Percentiles rank a stretch among this genome's conserved stretches.
These are phyloP conservation scores for Eueremaeus valkanovi DNA, from an alignment of 2,888 invertebrate genomes.

Conservation along the genomic window DNA sequence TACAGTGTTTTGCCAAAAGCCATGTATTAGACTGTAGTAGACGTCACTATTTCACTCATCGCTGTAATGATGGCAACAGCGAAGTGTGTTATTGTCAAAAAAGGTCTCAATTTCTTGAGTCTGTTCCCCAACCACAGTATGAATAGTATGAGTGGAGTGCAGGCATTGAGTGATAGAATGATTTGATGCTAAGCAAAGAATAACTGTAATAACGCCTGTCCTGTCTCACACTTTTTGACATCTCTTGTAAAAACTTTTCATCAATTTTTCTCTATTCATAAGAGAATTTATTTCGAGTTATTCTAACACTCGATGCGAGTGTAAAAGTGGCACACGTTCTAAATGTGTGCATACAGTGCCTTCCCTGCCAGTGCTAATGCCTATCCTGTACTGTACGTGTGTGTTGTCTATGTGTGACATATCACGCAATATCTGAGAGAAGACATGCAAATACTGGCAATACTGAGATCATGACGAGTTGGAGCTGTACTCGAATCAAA, in stretches of 20 bases:
- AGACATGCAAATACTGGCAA: constrained; percentile 7
- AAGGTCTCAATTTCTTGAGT: constrained; percentile 30
- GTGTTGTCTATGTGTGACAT: constrained; percentile 7
- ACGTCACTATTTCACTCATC: constrained; percentile 9
- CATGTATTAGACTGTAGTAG: constrained; percentile 19
- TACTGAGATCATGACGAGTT: neutral
- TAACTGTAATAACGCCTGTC: constrained; percentile 31
- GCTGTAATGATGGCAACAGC: constrained; percentile 29
- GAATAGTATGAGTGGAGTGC: no score
- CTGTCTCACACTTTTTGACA: constrained; percentile 34
- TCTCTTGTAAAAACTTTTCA: constrained; percentile 32
- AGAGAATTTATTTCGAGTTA: neutral
- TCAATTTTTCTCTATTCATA: constrained; percentile 10
- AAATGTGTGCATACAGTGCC: neutral
- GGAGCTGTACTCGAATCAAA: constrained; percentile 15
- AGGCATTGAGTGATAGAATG: neutral
- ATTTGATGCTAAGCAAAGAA: constrained; percentile 17
- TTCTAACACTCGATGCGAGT: constrained; percentile 5
- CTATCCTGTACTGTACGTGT: neutral
- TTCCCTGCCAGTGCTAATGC: no score
- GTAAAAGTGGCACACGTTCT: constrained; percentile 26
- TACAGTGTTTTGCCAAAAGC: constrained; percentile 27
- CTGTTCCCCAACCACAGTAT: neutral
- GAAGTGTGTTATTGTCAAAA: constrained; percentile 30
- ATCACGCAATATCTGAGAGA: constrained; percentile 13